Conservation (phyloP, 2,113 vertebrate species). For the Glaucomys volans region DNA sequence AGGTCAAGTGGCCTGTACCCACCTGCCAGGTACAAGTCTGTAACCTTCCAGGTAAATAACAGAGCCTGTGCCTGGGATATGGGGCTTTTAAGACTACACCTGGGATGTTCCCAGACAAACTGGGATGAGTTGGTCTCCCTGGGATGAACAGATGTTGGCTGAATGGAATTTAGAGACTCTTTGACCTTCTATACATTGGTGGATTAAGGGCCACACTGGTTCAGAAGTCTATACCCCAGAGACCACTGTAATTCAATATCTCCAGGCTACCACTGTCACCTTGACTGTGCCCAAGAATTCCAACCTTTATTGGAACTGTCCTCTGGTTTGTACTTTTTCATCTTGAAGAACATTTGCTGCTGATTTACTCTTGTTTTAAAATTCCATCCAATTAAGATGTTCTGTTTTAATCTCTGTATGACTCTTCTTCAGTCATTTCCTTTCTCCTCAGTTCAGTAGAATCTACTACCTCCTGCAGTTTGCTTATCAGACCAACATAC, state of each 20-base stretch:
- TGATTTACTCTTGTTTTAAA: constrained; percentile 61
- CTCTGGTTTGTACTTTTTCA: background rate
- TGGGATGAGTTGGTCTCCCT: background rate
- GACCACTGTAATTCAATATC: background rate
- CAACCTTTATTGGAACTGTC: constrained; percentile 23
- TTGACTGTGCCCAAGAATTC: background rate
- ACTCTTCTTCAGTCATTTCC: constrained; percentile 24
- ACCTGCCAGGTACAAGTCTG: too few species aligned
- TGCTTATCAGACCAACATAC: constrained; percentile 52
- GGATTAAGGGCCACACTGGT: background rate
- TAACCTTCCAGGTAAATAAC: background rate
- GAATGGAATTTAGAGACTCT: background rate
- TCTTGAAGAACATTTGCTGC: constrained; percentile 58
- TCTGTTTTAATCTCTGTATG: constrained; percentile 58
- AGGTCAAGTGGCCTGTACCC: background rate
- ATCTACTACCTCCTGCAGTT: background rate
- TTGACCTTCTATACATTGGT: background rate
- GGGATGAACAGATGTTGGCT: background rate
- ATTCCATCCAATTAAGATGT: background rate
- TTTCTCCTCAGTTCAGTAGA: constrained; percentile 35
- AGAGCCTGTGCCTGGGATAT: background rate
- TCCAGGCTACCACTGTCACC: background rate
- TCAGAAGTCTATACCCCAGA: background rate
- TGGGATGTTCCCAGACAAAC: background rate
- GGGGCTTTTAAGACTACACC: background rate